Conservation (phyloP, 2,113 vertebrate genomes). For the Coreoperca whiteheadi region DNA sequence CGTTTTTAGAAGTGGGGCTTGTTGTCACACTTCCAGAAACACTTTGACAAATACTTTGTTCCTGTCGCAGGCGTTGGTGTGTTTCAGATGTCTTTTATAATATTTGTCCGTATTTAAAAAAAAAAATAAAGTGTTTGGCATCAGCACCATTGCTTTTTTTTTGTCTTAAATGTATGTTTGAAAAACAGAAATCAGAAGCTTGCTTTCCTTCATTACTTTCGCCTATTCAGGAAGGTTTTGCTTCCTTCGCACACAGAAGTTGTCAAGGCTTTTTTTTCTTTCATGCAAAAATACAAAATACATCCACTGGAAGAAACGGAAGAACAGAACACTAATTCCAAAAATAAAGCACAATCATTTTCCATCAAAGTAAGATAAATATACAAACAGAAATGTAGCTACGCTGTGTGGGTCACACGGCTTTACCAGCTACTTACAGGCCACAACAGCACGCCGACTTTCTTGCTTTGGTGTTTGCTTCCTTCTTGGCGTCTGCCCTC, state of each 20-base stretch:
- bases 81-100: slow-evolving; percentile 68
- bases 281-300: no score
- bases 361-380: no score
- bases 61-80: slow-evolving; percentile 36
- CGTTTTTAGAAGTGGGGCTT: slow-evolving; percentile 17
- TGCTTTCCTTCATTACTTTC: background rate
- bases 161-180: background rate
- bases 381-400: no score
- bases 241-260: background rate
- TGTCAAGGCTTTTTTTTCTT: no score
- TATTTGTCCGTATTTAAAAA: slow-evolving; percentile 69
- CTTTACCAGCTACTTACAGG: no score
- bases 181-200: background rate
- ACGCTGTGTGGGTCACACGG: no score
- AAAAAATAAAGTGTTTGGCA: slow-evolving; percentile 57
- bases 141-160: background rate
- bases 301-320: no score
- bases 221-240: background rate
- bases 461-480: no score
- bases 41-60: slow-evolving; percentile 42
- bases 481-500: no score
- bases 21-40: slow-evolving; percentile 1
- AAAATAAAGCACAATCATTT: no score
- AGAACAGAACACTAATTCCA: no score
- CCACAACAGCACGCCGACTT: no score